Conservation (phyloP, 2,113 vertebrate species). For the Petroica traversi region DNA sequence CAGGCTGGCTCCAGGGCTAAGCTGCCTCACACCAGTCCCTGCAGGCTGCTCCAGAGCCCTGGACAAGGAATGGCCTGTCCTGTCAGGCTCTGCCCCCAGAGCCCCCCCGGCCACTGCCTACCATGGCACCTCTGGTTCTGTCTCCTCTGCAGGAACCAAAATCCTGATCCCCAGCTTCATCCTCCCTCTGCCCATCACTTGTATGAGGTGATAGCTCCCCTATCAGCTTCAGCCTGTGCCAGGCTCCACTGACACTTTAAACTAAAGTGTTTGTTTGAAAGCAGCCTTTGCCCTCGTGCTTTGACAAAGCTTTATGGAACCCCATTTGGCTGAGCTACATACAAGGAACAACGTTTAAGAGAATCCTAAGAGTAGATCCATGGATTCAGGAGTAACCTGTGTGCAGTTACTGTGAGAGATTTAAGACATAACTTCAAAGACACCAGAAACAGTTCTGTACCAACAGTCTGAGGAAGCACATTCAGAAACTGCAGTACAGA, state of each 20-base stretch:
- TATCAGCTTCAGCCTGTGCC: rapidly evolving
- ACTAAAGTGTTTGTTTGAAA: neutral
- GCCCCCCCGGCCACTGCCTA: neutral
- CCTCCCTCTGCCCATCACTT: neutral
- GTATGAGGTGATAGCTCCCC: rapidly evolving
- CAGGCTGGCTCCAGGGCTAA: neutral
- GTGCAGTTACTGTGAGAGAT: neutral
- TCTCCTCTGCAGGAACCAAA: neutral
- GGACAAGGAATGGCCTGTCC: rapidly evolving
- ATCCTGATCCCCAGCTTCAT: neutral
- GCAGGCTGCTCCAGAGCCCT: neutral
- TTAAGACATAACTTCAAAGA: neutral
- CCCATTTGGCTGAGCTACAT: neutral
- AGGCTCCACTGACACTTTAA: neutral
- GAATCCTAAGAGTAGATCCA: neutral
- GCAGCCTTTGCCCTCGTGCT: neutral
- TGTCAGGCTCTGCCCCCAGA: neutral
- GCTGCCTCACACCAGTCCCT: neutral
- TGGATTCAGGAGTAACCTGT: neutral
- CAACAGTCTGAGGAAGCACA: neutral
- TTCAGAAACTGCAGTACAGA: neutral
- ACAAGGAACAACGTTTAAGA: neutral
- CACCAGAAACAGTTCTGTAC: neutral
- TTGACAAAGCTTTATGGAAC: neutral
- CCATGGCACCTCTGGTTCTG: neutral